Evolutionary conservation across 2,888 invertebrate species (phyloP).

Genomic region (Pachycephus smyrnensis): DNA sequence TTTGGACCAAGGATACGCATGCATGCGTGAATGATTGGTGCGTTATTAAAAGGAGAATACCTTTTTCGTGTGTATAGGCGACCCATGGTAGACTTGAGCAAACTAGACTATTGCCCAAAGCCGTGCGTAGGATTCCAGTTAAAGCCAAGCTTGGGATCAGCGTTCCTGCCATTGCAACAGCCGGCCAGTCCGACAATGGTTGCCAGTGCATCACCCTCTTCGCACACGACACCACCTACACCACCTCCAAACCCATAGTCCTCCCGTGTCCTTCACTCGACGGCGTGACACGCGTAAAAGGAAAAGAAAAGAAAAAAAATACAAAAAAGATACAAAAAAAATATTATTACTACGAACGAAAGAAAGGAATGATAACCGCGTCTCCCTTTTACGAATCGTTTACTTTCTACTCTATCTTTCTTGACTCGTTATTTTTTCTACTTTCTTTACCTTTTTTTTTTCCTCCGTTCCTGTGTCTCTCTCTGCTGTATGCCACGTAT

Average conservation of each 20-base stretch:
- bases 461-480: no score
- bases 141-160: constrained; percentile 83
- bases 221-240: constrained; percentile 62
- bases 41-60: no score
- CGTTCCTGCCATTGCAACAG: constrained; percentile 80
- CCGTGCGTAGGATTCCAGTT: constrained; percentile 81
- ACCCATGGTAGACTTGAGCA: constrained; percentile 68
- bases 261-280: constrained; percentile 46
- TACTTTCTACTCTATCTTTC: no score
- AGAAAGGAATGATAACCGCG: no score
- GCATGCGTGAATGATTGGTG: no score
- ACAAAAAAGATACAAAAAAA: constrained; percentile 2
- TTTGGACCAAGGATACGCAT: no score
- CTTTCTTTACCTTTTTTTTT: no score
- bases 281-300: constrained; percentile 53
- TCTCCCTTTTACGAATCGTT: no score
- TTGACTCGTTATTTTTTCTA: constrained; percentile 21
- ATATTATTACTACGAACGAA: no score
- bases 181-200: constrained; percentile 60
- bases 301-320: constrained; percentile 45
- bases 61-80: constrained; percentile 55
- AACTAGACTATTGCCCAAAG: constrained; percentile 70
- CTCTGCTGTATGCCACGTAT: constrained; percentile 9
- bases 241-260: constrained; percentile 67
- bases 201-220: constrained; percentile 57